phyloP scores from a whole-genome alignment of 2,888 invertebrate genomes.

The Dicranocentrus wangi region DNA sequence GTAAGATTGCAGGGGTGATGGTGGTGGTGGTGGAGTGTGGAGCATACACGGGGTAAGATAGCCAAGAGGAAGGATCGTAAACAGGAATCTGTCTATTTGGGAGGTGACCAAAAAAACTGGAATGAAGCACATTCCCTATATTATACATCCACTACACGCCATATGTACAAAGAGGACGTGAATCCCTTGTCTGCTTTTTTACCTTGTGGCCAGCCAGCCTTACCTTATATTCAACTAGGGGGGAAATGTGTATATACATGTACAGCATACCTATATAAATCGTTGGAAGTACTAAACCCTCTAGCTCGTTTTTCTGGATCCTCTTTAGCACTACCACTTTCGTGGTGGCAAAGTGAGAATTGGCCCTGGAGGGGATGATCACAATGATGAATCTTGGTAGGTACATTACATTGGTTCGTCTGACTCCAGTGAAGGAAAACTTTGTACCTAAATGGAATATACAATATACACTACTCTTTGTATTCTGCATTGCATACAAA shows the following conservation, averaged over 20 bases:
- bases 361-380: slow-evolving; percentile 48
- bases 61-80: slow-evolving; percentile 15
- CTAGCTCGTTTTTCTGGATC: background rate
- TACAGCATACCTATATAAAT: too few species aligned
- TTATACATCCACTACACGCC: background rate
- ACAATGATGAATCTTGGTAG: slow-evolving; percentile 5
- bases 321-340: background rate
- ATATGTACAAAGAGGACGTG: background rate
- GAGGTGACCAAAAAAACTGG: slow-evolving; percentile 59
- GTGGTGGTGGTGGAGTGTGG: background rate
- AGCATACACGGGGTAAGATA: slow-evolving; percentile 3
- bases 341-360: slow-evolving; percentile 43
- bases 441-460: too few species aligned
- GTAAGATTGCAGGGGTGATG: background rate
- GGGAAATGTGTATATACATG: background rate
- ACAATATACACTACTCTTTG: too few species aligned
- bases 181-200: background rate
- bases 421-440: slow-evolving; percentile 22
- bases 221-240: background rate
- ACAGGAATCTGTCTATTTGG: slow-evolving; percentile 44
- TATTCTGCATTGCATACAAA: too few species aligned
- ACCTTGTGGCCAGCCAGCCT: slow-evolving; percentile 5
- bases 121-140: slow-evolving; percentile 43
- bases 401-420: slow-evolving; percentile 6
- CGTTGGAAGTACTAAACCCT: too few species aligned